These are phyloP conservation scores for Scaptomyza hsui DNA, from an alignment of 1,140 invertebrate genomes.

Conservation along the genomic window DNA sequence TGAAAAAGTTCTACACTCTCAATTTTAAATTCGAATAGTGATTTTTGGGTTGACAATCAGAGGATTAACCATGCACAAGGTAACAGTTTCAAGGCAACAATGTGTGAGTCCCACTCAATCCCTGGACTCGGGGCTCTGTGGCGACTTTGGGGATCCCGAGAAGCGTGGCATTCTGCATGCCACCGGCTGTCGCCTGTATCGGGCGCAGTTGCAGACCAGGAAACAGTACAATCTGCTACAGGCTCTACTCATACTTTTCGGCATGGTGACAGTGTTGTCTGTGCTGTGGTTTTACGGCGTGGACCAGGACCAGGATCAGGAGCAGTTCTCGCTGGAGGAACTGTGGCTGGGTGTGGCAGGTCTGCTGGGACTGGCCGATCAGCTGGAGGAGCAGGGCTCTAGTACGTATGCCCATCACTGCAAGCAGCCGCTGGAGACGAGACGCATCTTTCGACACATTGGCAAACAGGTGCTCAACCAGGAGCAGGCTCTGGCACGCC, in stretches of 20 bases:
- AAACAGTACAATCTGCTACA: conserved; percentile 35
- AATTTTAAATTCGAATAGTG: background rate
- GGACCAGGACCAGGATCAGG: conserved; percentile 14
- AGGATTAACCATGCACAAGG: background rate
- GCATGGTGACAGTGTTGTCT: conserved; percentile 10
- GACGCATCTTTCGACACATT: conserved; percentile 41
- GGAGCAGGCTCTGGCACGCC: conserved; percentile 48
- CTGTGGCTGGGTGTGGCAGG: conserved; percentile 13
- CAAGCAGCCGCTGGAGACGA: conserved; percentile 23
- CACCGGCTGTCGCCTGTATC: conserved; percentile 29
- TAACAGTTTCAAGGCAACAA: background rate
- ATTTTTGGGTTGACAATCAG: background rate
- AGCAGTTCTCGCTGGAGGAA: background rate
- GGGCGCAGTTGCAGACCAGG: conserved; percentile 28
- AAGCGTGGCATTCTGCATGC: conserved; percentile 41
- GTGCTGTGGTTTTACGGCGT: conserved; percentile 34
- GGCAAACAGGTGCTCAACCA: conserved; percentile 56
- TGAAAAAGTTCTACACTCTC: background rate
- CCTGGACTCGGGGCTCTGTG: background rate
- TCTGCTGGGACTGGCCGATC: background rate
- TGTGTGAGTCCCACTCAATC: background rate
- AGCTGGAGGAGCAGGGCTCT: background rate
- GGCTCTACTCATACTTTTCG: conserved; percentile 32
- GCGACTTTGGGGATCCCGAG: conserved; percentile 30
- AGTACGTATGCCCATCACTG: background rate